Evolutionary conservation across 2,113 vertebrate genomes (phyloP).

Genomic region (Cheilinus undulatus): DNA sequence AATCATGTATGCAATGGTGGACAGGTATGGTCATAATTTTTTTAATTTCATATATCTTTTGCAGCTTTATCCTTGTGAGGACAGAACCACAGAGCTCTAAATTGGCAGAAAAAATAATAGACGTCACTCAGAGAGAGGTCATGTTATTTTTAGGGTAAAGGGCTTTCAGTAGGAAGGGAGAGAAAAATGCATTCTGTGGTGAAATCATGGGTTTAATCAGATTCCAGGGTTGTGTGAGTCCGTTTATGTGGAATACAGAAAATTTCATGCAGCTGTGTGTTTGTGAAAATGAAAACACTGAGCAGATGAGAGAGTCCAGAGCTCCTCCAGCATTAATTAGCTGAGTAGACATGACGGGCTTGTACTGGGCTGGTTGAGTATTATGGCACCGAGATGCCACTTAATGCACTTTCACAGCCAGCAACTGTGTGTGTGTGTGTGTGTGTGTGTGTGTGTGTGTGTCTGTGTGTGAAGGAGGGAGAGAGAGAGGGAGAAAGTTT

Average conservation of each 20-base stretch:
- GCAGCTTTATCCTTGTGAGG: slow-evolving; percentile 31
- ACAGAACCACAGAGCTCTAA: slow-evolving; percentile 22
- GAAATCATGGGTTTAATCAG: background rate
- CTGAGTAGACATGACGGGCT: slow-evolving; percentile 40
- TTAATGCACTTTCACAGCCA: slow-evolving; percentile 40
- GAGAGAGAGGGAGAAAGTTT: no score
- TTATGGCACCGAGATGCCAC: slow-evolving; percentile 27
- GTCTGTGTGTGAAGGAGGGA: slow-evolving; percentile 23
- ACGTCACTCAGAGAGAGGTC: slow-evolving; percentile 30
- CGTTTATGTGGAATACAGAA: background rate
- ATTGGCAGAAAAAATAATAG: slow-evolving; percentile 6
- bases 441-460: slow-evolving; percentile 19
- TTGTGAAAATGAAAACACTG: slow-evolving; percentile 34
- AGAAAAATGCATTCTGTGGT: slow-evolving; percentile 8
- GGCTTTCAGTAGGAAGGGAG: background rate
- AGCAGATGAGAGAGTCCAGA: slow-evolving; percentile 19
- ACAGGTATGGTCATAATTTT: background rate
- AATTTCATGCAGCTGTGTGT: slow-evolving; percentile 1
- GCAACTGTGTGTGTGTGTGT: background rate
- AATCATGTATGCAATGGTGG: slow-evolving; percentile 17
- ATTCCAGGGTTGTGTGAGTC: background rate
- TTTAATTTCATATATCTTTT: slow-evolving; percentile 12
- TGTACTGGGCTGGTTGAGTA: slow-evolving; percentile 13
- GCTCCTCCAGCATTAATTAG: slow-evolving; percentile 57
- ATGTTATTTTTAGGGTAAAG: slow-evolving; percentile 22